Evolutionary conservation across 1,140 invertebrate species (phyloP).

Genomic region (Battus philenor): DNA sequence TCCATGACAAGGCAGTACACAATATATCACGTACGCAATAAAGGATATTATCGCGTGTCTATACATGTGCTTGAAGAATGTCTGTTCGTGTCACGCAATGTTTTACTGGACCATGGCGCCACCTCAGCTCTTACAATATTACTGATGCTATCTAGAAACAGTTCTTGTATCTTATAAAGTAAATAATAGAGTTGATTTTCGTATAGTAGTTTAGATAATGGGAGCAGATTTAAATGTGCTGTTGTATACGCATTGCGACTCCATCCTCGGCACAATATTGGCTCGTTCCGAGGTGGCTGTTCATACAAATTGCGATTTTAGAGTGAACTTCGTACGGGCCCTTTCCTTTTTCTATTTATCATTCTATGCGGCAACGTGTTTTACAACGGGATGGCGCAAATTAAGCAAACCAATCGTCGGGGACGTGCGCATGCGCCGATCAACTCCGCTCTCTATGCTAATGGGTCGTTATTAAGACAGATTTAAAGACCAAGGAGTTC

Average conservation of each 20-base stretch:
- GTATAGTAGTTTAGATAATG: neutral
- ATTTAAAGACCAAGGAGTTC: constrained; percentile 17
- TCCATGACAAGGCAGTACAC: too few relatives aligned
- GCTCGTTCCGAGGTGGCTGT: constrained; percentile 42
- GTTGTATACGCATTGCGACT: constrained; percentile 44
- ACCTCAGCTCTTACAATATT: constrained; percentile 26
- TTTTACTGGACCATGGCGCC: constrained; percentile 37
- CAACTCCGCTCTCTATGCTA: constrained; percentile 21
- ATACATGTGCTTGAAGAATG: constrained; percentile 20
- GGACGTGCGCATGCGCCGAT: constrained; percentile 33
- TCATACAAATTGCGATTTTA: constrained; percentile 58
- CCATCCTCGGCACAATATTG: constrained; percentile 41
- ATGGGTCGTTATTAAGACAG: constrained; percentile 20
- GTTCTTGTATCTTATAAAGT: too few relatives aligned
- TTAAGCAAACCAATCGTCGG: constrained; percentile 44
- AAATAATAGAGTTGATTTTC: constrained; percentile 13
- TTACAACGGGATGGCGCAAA: constrained; percentile 52
- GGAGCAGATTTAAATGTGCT: too few relatives aligned
- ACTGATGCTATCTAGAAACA: constrained; percentile 17
- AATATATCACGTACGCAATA: constrained; percentile 11
- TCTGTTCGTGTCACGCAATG: constrained; percentile 27
- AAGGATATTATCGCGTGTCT: constrained; percentile 20
- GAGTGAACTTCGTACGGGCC: constrained; percentile 36
- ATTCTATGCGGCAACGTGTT: constrained; percentile 40
- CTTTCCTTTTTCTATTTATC: constrained; percentile 63